Evolutionary conservation across 2,113 vertebrate species (phyloP), one percentile per base, ranked within the genome.

Genomic region (Cebus imitator): DNA sequence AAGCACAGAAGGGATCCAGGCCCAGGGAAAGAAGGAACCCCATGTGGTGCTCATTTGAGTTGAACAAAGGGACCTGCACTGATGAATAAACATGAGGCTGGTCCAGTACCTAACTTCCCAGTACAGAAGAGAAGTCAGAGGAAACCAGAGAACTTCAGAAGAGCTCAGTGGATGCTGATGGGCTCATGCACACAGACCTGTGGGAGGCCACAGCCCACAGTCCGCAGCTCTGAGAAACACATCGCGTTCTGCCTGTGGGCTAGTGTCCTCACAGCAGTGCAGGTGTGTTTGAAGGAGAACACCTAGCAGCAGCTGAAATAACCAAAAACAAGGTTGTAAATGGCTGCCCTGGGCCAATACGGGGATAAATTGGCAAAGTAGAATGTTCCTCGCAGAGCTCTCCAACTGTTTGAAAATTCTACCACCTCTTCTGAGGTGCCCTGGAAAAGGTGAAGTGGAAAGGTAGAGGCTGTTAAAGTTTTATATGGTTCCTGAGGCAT

Each of bases 401-500:
- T 92, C 73, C 79, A 79, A 43, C 12, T 96, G 13, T 57, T 83
- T 93, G 1, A 96, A 66, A 96, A 25, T 76, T 95, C 79, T 82
- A 37, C 83, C 9, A 7, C 96, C 91, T 91, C 97, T 91, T 83
- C 80, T 17, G 30, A 92, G 68, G 43, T 64, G 11, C 91, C 86
- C 90, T 93, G 73, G 73, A 87, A 96, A 97, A 48, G 52, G 2
- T 64, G n/a, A 30, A 94, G 57, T 66, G 48, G 91, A 98, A 97
- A 97, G 76, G 68, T 3, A 81, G 58, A 98, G 35, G 50, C 96
- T 97, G 61, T 78, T 90, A 97, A 89, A 96, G 14, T 3, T 57
- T 83, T 55, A 5, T 96, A 86, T 61, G 3, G 94, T 93, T 98
- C 98, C 87, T 96, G 66, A 84, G 87, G 79, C n/a, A 95, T 98